phyloP scores from a whole-genome alignment of 2,888 invertebrate species.

The Trichacis sp. region DNA sequence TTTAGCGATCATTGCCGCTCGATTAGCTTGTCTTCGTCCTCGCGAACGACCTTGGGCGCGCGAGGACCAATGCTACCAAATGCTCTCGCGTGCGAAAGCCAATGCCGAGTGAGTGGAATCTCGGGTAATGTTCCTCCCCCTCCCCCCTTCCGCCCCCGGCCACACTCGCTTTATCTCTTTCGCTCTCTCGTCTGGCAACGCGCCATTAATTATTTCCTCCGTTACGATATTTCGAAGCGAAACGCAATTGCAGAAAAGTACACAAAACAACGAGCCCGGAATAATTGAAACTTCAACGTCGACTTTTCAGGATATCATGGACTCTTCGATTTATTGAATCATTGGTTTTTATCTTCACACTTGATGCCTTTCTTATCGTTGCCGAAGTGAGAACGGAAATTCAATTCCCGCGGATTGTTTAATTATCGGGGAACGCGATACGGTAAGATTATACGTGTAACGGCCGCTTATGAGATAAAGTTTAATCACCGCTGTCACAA shows the following conservation, averaged over 20 bases:
- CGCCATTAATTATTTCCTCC: constrained; percentile 36
- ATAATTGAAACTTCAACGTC: constrained; percentile 30
- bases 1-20: constrained; percentile 45
- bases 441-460: constrained; percentile 23
- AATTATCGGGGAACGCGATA: neutral
- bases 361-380: too few species aligned
- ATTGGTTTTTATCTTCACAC: neutral
- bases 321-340: neutral
- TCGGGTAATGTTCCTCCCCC: constrained; percentile 20
- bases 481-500: constrained; percentile 38
- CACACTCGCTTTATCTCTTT: constrained; percentile 6
- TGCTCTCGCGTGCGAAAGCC: constrained; percentile 34
- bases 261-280: constrained; percentile 5
- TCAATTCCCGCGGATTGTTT: neutral
- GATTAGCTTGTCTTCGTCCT: constrained; percentile 44
- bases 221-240: constrained; percentile 31
- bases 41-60: constrained; percentile 30
- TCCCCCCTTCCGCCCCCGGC: too few species aligned
- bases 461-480: constrained; percentile 25
- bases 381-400: too few species aligned
- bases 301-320: neutral
- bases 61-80: constrained; percentile 17
- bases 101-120: constrained; percentile 17
- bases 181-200: constrained; percentile 17
- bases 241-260: constrained; percentile 23